phyloP scores from a whole-genome alignment of 2,888 invertebrate species.

The Molorchus minor region DNA sequence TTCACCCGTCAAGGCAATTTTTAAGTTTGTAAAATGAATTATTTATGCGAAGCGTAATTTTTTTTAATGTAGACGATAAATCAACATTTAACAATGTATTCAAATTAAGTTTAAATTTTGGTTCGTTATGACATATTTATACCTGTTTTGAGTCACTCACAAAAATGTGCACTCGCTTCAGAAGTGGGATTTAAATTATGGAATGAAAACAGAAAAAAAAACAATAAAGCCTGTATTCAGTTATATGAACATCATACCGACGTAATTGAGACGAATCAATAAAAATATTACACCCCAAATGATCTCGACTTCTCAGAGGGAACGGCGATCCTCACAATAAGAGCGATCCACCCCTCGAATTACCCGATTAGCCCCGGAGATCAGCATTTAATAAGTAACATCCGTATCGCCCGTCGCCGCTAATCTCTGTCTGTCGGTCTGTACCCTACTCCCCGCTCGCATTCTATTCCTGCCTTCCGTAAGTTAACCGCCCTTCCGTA shows the following conservation, averaged over 20 bases:
- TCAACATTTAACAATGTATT: too few relatives aligned
- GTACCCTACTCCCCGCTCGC: slow-evolving; percentile 31
- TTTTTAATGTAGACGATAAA: too few relatives aligned
- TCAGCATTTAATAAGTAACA: slow-evolving; percentile 63
- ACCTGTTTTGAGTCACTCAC: too few relatives aligned
- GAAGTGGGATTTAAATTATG: too few relatives aligned
- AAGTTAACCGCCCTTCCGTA: slow-evolving; percentile 8
- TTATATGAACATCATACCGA: not conserved
- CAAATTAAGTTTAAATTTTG: too few relatives aligned
- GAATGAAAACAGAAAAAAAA: too few relatives aligned
- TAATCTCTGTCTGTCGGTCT: slow-evolving; percentile 53
- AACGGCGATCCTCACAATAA: slow-evolving; percentile 38
- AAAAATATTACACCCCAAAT: slow-evolving; percentile 14
- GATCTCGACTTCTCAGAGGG: slow-evolving; percentile 24
- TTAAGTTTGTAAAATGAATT: not conserved
- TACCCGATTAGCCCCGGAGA: slow-evolving; percentile 61
- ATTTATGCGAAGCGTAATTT: too few relatives aligned
- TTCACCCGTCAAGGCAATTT: not conserved
- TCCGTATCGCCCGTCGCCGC: slow-evolving; percentile 60
- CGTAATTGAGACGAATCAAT: slow-evolving; percentile 20
- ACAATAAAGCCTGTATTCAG: too few relatives aligned
- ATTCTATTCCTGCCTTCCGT: slow-evolving; percentile 19
- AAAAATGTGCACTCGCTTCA: too few relatives aligned
- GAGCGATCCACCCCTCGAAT: slow-evolving; percentile 58
- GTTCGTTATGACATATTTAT: too few relatives aligned